Base-by-base conservation (phyloP, 2,113 vertebrate genomes). In the Corvus hawaiiensis region DNA sequence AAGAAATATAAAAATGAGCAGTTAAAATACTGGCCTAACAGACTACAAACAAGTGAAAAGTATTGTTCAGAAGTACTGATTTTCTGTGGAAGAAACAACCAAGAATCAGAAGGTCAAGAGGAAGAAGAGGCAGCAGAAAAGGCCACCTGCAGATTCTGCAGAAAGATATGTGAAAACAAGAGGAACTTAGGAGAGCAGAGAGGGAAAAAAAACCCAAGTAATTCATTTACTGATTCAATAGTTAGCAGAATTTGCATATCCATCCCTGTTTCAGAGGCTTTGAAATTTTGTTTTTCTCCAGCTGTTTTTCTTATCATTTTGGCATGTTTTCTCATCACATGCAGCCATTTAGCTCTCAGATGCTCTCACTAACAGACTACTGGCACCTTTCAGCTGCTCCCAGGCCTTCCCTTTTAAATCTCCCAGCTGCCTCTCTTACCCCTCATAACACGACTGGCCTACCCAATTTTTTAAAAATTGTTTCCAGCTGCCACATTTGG, bases 401-500 rank as follows among this genome's bases (percentile, higher is more conserved):
- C 55, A 88, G 75, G 79, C 92, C 93, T 71, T 3, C 21, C 82
- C 87, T 92, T 94, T 96, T 94, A 92, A 94, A 94, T 91, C 94
- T 96, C 88, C 79, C 98, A 98, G 97, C 96, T 98, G 98, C 97
- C 95, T 95, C 93, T 93, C 91, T 93, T 94, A 96, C 89, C 51
- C 90, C 92, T 94, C 74, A 41, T 14, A 94, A 54, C 86, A 63
- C 1, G 4, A 64, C 87, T 78, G 59, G 82, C 87, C 96, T 86
- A 89, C 86, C 90, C 92, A 35, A 44, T 59, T 83, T 87, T 83
- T 91, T 4, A 4, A 75, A 75, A 93, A 94, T 95, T 17, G 30
- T 82, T 76, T 95, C 93, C 98, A 98, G 97, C 96, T 98, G 97
- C 96, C 91, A 87, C 96, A 93, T 94, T 97, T 96, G 96, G 92